Conservation (phyloP, 2,888 invertebrate genomes). For the Ethmia dodecea region DNA sequence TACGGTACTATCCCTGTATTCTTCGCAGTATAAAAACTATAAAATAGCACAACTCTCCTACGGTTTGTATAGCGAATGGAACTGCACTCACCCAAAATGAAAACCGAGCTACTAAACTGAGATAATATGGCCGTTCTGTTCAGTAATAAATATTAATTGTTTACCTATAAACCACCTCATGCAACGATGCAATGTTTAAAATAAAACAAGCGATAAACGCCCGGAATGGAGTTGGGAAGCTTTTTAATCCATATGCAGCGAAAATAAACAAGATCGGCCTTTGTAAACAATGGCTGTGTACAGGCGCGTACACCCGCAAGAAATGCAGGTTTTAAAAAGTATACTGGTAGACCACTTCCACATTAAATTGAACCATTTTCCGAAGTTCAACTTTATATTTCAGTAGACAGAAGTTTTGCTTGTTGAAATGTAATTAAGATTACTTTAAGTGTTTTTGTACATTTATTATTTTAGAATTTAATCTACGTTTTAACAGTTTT, state of each 20-base stretch:
- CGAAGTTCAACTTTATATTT: background rate
- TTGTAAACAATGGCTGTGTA: constrained; percentile 58
- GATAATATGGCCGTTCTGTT: no score
- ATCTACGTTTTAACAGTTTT: no score
- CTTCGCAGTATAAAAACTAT: no score
- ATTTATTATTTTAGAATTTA: no score
- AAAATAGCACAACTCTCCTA: no score
- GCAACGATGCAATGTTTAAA: constrained; percentile 31
- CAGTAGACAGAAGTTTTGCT: background rate
- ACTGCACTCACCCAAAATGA: no score
- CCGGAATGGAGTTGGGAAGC: constrained; percentile 59
- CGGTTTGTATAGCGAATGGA: no score
- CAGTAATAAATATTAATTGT: constrained; percentile 13
- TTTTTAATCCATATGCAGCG: constrained; percentile 73
- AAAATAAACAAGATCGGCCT: constrained; percentile 66
- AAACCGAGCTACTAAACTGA: no score
- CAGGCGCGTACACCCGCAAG: constrained; percentile 33
- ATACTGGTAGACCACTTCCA: no score
- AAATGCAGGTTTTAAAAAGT: no score
- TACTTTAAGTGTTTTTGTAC: background rate
- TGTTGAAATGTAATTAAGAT: background rate
- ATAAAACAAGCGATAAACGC: constrained; percentile 50
- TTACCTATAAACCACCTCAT: constrained; percentile 16
- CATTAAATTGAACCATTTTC: background rate
- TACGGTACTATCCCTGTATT: no score